A percentile compares a stretch with the other conserved stretches of the same genome.
These are phyloP conservation scores for Stramonita haemastoma DNA, from an alignment of 2,888 invertebrate genomes.

Conservation along the genomic window DNA sequence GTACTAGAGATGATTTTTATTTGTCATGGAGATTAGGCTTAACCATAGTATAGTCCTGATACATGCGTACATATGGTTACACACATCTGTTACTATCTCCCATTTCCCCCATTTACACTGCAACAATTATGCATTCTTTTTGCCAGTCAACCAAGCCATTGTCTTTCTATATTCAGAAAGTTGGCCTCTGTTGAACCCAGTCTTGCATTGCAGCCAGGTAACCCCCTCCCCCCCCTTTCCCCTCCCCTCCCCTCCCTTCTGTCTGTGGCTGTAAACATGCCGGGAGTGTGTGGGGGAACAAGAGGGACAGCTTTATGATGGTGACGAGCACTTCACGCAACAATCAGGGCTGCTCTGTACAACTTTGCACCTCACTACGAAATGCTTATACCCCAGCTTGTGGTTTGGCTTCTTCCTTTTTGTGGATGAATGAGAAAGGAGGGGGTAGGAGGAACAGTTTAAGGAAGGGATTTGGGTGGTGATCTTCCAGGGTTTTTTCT, in stretches of 20 bases:
- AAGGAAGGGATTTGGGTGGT: too few species aligned
- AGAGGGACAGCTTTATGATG: constrained; percentile 13
- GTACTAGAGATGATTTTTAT: not conserved
- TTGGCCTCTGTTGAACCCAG: not conserved
- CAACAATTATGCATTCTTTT: not conserved
- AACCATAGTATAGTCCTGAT: too few species aligned
- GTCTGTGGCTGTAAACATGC: not conserved
- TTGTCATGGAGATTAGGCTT: too few species aligned
- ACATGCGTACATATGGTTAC: not conserved
- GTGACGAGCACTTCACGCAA: constrained; percentile 4
- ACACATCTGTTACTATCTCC: not conserved
- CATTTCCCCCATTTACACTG: not conserved
- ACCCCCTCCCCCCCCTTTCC: not conserved
- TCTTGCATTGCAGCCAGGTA: not conserved
- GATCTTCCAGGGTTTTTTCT: too few species aligned
- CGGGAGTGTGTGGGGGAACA: not conserved
- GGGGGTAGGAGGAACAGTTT: too few species aligned
- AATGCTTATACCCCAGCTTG: not conserved
- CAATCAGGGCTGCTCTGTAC: not conserved
- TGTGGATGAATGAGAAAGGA: too few species aligned
- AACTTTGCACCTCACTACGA: not conserved
- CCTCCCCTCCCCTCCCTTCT: not conserved
- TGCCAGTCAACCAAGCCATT: not conserved
- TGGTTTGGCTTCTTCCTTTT: too few species aligned
- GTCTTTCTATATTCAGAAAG: not conserved